Percentiles rank a stretch among this genome's conserved stretches.
These are phyloP conservation scores for Pampus argenteus DNA, from an alignment of 2,797 vertebrate species.

Conservation along the genomic window DNA sequence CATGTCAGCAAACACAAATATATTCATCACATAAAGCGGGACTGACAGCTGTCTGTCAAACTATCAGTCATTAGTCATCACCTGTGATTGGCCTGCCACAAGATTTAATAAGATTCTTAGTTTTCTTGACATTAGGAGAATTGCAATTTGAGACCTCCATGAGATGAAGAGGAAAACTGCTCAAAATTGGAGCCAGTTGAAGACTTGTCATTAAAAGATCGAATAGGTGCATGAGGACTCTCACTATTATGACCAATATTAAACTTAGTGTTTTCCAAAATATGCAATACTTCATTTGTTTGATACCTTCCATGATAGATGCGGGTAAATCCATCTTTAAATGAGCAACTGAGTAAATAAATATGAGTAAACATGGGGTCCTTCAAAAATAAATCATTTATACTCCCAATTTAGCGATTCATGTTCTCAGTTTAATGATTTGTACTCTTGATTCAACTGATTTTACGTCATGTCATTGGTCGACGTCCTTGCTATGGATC, in stretches of 20 bases:
- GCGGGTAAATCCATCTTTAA: neutral
- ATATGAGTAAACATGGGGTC: no score
- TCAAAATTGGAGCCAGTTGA: conserved; percentile 14
- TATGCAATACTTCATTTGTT: neutral
- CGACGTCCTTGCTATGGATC: neutral
- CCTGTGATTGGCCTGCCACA: conserved; percentile 35
- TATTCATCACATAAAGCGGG: conserved; percentile 30
- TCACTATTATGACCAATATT: neutral
- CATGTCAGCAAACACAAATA: conserved; percentile 19
- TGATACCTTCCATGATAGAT: neutral
- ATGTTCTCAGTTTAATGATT: neutral
- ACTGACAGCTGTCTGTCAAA: conserved; percentile 21
- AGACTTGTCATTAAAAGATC: conserved; percentile 15
- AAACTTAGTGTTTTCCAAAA: neutral
- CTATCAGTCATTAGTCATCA: conserved; percentile 24
- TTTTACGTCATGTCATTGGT: neutral
- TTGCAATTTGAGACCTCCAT: conserved; percentile 10
- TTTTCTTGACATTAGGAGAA: conserved; percentile 26
- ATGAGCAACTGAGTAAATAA: no score
- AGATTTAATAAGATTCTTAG: conserved; percentile 26
- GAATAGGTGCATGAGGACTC: neutral
- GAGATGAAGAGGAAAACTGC: conserved; percentile 12
- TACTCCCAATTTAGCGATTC: neutral
- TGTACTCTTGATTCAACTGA: neutral
- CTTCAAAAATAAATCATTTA: no score